Base-by-base conservation (phyloP, 2,888 invertebrate species). In the Celastrina argiolus region DNA sequence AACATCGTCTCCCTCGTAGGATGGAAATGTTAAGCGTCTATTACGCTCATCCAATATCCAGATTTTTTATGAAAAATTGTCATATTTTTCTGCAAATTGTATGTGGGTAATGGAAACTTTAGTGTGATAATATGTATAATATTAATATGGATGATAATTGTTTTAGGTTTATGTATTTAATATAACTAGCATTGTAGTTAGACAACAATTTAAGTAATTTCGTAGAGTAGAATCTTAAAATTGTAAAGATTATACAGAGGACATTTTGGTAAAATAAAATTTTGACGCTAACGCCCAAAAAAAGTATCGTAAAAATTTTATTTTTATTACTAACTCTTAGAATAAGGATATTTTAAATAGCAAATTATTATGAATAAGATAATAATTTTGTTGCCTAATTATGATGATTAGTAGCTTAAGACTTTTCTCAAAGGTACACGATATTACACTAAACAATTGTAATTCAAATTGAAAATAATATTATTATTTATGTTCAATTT, bases 111-210 rank as follows among this genome's bases (percentile, higher is more conserved):
- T 51, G 8, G 51, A 22, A 51, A 12, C 51, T 51, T 51, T 51
- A 77, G 87, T 87, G 89, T 88, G 89, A 89, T 89, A 88, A 85
- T 86, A 80, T 87, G 85, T 87, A 87, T 82, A 85, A 84, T 81
- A 74, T 78, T 80, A 77, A 80, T 79, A 81, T 78, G 80, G 76
- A 79, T 79, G 78, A 78, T 80, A 76, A 82, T 59, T 77, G 72
- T 70, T 69, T 72, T 65, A 64, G 68, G 18, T 70, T 67, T 67
- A 67, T 68, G 64, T 67, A 70, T 69, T 41, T 51, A 45, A 45
- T 36, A 63, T 66, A 63, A 64, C 68, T 63, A 41, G 56, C 67
- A 51, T 67, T 66, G 58, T 68, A 68, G 67, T 64, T 66, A 59
- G 63, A 56, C 45, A 63, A 66, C 34, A 39, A 66, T 69, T 31